These are phyloP conservation scores for Ormyrus thymus DNA, from an alignment of 2,888 invertebrate genomes.

Conservation along the genomic window DNA sequence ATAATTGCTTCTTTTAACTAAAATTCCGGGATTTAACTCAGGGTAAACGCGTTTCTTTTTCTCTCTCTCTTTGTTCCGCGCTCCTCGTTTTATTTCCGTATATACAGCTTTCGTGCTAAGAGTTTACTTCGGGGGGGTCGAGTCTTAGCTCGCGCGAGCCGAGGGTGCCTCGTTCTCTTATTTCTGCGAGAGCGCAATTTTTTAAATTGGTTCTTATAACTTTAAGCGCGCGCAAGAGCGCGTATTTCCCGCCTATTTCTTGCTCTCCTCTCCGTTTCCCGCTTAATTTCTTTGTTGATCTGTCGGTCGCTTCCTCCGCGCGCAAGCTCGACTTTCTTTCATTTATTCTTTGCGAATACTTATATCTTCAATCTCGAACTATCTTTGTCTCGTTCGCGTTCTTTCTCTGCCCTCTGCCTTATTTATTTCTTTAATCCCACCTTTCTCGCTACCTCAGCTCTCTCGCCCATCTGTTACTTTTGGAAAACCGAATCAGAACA, in stretches of 20 bases:
- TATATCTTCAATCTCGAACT: conserved; percentile 55
- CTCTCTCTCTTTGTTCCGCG: conserved; percentile 29
- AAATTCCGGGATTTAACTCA: conserved; percentile 71
- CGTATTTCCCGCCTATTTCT: conserved; percentile 5
- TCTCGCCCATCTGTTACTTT: conserved; percentile 56
- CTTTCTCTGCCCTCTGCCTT: conserved; percentile 56
- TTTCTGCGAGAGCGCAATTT: conserved; percentile 61
- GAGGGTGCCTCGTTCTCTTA: conserved; percentile 25
- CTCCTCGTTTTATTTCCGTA: conserved; percentile 36
- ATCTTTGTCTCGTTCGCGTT: conserved; percentile 57
- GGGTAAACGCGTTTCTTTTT: conserved; percentile 37
- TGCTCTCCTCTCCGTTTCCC: conserved; percentile 51
- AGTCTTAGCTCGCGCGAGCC: too few species aligned
- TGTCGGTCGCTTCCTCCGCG: conserved; percentile 31
- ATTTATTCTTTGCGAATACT: conserved; percentile 48
- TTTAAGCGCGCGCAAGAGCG: conserved; percentile 63
- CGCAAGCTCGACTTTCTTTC: conserved; percentile 58
- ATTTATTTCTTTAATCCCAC: conserved; percentile 53
- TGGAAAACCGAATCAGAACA: conserved; percentile 56
- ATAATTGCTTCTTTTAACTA: conserved; percentile 73
- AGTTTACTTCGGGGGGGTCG: conserved; percentile 26
- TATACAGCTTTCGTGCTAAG: conserved; percentile 19
- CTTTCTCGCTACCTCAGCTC: conserved; percentile 53
- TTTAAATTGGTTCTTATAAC: conserved; percentile 74
- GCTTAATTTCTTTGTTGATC: conserved; percentile 63